Base-by-base conservation (phyloP, 2,888 invertebrate genomes). In the Theretra japonica region DNA sequence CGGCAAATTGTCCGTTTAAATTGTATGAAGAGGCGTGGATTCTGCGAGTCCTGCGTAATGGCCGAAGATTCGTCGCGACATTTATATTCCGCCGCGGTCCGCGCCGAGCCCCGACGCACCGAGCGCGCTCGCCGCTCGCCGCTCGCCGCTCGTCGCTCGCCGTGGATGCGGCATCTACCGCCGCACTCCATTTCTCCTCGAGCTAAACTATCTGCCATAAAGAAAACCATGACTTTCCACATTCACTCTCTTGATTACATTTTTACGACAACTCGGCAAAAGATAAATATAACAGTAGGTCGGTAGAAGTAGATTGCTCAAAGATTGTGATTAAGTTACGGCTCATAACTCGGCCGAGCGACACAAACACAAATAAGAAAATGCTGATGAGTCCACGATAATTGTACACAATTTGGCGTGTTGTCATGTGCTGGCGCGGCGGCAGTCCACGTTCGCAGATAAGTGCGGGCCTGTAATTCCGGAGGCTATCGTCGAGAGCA, bases 1-100 rank as follows among this genome's bases (percentile, higher is more conserved):
- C 86, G 83, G 85, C 83, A 87, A 90, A 89, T 88, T 88, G 86
- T 83, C 82, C 83, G 82, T 84, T 84, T 84, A 84, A 83, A 85
- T 83, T 80, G 80, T 81, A 86, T 83, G 83, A 80, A 83, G 82
- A 82, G 82, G 82, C 78, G 78, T 74, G 79, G 83, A 79, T 82
- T 70, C 50, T 59, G 70, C 73, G 77, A 77, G 76, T 82, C 80
- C 76, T 79, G 77, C 80, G 78, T 82, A 81, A 80, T 79, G 80
- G 77, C 76, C 70, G 75, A 77, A 78, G 78, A 77, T 73, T 75
- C 76, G 73, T 71, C 57, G 57, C 73, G 71, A 72, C 77, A 81
- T 82, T 83, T 80, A 78, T 75, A 83, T 84, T 81, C 80, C 68
- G 77, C 58, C 56, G 74, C 70, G 75, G 74, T 75, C 71, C 69